Evolutionary conservation across 2,113 vertebrate genomes (phyloP), one percentile per base, ranked within the genome.

Genomic region (Ceyx melanurus): DNA sequence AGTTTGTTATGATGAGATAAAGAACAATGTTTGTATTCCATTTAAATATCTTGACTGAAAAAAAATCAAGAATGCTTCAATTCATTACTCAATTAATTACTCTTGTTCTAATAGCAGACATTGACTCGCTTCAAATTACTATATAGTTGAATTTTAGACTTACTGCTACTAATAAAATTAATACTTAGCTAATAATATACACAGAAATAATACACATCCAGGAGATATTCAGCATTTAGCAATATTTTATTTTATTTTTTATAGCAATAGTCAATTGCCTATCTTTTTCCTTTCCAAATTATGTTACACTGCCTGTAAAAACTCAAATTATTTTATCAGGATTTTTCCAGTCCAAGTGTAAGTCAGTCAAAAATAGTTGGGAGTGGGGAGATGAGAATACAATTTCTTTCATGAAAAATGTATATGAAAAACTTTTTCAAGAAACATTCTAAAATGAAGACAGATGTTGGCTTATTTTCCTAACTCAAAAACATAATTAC

Each of bases 11-110:
- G 26, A 75, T n/a, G 62, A 72, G 37, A 79, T 54, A 60, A 82
- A 85, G 62, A 82, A 29, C 6, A 76, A 18, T 1, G 5, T 37
- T 37, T 37, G 37, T 53, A 79, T 89, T 84, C 45, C 45, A 2
- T 82, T 87, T 85, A 89, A 95, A 92, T 54, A 82, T 8, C 37
- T 85, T 45, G 43, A 51, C 35, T 86, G 35, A 54, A 80, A 90
- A 86, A 57, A 22, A 23, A 50, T 80, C 10, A 71, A 37, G 6
- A 18, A 5, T 2, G 0, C 19, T 88, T 89, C 83, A 56, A 25
- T 83, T 93, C 83, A 90, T 91, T 94, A 65, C 71, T 93, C 62
- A 61, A 5, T 45, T 83, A 91, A 95, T 88, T 88, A 82, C 20
- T 82, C 13, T 31, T 82, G 8, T 88, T 88, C 46, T 11, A 13